These are phyloP conservation scores for Leptobrachium ailaonicum DNA, from an alignment of 2,113 vertebrate genomes.

Conservation along the genomic window DNA sequence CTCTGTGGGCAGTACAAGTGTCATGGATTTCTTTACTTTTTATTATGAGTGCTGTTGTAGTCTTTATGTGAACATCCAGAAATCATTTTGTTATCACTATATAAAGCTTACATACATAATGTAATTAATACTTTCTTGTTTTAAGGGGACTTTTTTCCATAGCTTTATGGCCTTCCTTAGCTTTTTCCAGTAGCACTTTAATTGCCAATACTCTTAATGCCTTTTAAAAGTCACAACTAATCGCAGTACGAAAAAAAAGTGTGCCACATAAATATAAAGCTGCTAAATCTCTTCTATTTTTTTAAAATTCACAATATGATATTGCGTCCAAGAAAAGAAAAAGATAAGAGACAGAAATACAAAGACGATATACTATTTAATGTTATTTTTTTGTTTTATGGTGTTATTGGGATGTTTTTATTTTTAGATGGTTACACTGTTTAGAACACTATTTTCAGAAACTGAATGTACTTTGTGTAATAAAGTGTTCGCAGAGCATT, in stretches of 20 bases:
- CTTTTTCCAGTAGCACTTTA: constrained; percentile 64
- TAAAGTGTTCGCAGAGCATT: constrained; percentile 99
- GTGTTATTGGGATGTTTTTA: constrained; percentile 83
- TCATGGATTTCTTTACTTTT: constrained; percentile 67
- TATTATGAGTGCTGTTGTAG: constrained; percentile 61
- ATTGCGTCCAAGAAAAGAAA: constrained; percentile 74
- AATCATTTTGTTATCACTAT: constrained; percentile 57
- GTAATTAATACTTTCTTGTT: constrained; percentile 62
- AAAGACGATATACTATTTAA: constrained; percentile 77
- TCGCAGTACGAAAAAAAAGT: constrained; percentile 77
- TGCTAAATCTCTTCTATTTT: constrained; percentile 86
- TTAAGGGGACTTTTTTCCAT: constrained; percentile 55
- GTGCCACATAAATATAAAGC: constrained; percentile 78
- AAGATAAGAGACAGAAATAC: constrained; percentile 52
- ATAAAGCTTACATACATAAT: constrained; percentile 56
- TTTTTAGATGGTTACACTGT: constrained; percentile 95
- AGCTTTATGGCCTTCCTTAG: constrained; percentile 67
- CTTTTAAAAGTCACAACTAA: constrained; percentile 83
- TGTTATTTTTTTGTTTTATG: constrained; percentile 72
- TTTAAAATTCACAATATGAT: constrained; percentile 76
- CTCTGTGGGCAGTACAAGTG: constrained; percentile 78
- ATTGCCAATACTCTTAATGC: constrained; percentile 81
- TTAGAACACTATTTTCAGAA: constrained; percentile 99
- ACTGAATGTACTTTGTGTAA: constrained; percentile 99
- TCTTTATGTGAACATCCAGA: constrained; percentile 63